Percentiles rank a stretch among this genome's conserved stretches.
Conservation (phyloP, 1,140 invertebrate genomes). For the Prorops nasuta region DNA sequence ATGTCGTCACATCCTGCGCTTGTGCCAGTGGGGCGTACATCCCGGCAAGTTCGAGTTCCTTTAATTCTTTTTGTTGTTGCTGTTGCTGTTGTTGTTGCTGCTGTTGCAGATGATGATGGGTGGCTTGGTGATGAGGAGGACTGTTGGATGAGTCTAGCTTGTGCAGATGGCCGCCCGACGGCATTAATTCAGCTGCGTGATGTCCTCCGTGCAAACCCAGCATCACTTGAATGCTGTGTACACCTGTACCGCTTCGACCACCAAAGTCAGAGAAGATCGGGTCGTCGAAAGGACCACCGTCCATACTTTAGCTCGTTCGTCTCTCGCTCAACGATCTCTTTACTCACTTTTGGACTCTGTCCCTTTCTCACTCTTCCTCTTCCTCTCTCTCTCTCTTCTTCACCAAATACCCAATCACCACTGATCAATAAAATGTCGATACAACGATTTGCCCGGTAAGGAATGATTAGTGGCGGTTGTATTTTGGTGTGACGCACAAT, state of each 20-base stretch:
- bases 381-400: too few species aligned
- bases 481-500: too few species aligned
- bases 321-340: too few species aligned
- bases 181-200: conserved; percentile 50
- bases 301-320: conserved; percentile 56
- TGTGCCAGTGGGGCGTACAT: conserved; percentile 52
- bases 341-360: too few species aligned
- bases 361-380: too few species aligned
- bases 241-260: conserved; percentile 59
- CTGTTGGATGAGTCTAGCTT: conserved; percentile 57
- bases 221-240: conserved; percentile 73
- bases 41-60: conserved; percentile 48
- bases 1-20: conserved; percentile 49
- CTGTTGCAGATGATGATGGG: conserved; percentile 37
- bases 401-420: too few species aligned
- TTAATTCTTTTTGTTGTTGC: conserved; percentile 49
- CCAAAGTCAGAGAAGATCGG: conserved; percentile 73
- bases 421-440: too few species aligned
- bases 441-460: too few species aligned
- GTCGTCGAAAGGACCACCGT: conserved; percentile 73
- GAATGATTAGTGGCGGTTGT: too few species aligned
- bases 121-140: conserved; percentile 49
- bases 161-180: conserved; percentile 51
- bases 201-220: conserved; percentile 63
- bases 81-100: conserved; percentile 42